Evolutionary conservation across 2,888 invertebrate species (phyloP).

Genomic region (Caprella mutica): DNA sequence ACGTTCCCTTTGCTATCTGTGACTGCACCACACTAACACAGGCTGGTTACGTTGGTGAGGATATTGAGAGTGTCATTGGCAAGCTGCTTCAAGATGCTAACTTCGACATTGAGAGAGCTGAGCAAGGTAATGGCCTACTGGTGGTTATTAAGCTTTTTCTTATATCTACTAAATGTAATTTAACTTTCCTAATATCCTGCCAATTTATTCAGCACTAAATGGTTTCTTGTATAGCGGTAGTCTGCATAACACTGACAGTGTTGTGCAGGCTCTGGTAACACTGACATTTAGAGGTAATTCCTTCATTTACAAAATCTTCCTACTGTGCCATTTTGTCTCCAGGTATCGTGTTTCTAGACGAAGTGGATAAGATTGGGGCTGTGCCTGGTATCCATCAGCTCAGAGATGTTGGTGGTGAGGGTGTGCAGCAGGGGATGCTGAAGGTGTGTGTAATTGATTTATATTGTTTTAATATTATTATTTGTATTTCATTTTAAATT

Average conservation of each 20-base stretch:
- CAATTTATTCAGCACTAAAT: too few species aligned
- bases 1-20: slow-evolving; percentile 98
- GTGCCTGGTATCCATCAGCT: slow-evolving; percentile 87
- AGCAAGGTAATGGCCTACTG: slow-evolving; percentile 53
- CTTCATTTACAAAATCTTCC: not conserved
- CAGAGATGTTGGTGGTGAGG: slow-evolving; percentile 95
- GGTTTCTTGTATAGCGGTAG: too few species aligned
- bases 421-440: slow-evolving; percentile 94
- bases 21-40: slow-evolving; percentile 94
- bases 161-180: too few species aligned
- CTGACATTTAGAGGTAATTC: not conserved
- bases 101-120: slow-evolving; percentile 92
- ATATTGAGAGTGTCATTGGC: slow-evolving; percentile 95
- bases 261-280: too few species aligned
- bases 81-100: slow-evolving; percentile 84
- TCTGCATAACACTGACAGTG: too few species aligned
- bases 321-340: slow-evolving; percentile 9
- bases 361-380: slow-evolving; percentile 97
- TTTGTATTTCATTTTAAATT: too few species aligned
- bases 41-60: slow-evolving; percentile 98
- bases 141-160: too few species aligned
- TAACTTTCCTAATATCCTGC: too few species aligned
- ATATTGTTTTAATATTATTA: too few species aligned
- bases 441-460: too few species aligned
- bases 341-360: slow-evolving; percentile 96